Evolutionary conservation across 2,888 invertebrate genomes (phyloP).

Genomic region (Cloeon dipterum): DNA sequence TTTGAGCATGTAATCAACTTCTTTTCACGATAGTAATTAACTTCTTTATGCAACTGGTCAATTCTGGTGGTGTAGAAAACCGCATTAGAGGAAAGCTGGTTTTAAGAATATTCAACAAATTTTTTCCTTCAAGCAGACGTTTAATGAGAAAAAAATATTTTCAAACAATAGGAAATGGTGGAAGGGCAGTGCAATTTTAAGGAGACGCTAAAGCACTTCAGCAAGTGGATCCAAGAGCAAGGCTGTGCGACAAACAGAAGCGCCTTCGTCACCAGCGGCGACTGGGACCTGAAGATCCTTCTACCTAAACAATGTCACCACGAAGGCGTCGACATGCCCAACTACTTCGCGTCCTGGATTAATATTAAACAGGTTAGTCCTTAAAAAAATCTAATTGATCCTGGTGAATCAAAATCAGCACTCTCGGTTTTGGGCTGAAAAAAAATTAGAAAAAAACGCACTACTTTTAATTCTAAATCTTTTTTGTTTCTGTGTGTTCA

Average conservation of each 20-base stretch:
- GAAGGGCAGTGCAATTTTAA: slow-evolving; percentile 22
- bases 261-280: slow-evolving; percentile 33
- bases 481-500: no score
- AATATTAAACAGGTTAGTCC: slow-evolving; percentile 30
- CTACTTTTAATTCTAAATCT: no score
- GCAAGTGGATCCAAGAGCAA: slow-evolving; percentile 22
- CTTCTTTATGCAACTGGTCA: no score
- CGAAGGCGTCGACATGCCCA: slow-evolving; percentile 16
- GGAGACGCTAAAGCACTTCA: slow-evolving; percentile 20
- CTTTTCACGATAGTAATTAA: no score
- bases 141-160: no score
- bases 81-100: no score
- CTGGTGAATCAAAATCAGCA: no score
- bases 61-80: no score
- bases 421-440: not conserved
- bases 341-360: slow-evolving; percentile 26
- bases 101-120: no score
- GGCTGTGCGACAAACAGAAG: slow-evolving; percentile 15
- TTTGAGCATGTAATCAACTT: no score
- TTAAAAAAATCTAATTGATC: no score
- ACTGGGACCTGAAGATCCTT: slow-evolving; percentile 30
- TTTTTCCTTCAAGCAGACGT: no score
- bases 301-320: slow-evolving; percentile 23
- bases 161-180: slow-evolving; percentile 26
- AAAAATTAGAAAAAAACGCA: not conserved